phyloP scores from a whole-genome alignment of 2,797 vertebrate genomes.

The Trachurus trachurus region DNA sequence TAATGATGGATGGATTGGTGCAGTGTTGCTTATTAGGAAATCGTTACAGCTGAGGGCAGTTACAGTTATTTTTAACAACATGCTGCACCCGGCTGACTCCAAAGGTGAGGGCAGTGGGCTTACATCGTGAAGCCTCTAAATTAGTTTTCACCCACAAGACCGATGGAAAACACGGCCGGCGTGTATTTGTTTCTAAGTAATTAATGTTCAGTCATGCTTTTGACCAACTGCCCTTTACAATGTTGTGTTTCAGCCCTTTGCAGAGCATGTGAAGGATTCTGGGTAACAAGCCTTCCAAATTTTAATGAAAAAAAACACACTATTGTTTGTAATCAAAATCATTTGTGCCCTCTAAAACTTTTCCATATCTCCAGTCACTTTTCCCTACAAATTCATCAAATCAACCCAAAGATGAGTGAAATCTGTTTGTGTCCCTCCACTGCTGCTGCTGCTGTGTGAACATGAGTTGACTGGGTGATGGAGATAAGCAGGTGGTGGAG shows the following conservation, averaged over 20 bases:
- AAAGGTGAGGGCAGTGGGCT: background rate
- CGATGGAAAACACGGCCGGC: no score
- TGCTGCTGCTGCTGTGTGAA: background rate
- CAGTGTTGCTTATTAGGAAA: background rate
- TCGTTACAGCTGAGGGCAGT: background rate
- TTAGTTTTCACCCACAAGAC: background rate
- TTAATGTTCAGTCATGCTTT: conserved; percentile 1
- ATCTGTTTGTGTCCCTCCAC: background rate
- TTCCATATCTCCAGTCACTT: background rate
- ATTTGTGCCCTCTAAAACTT: background rate
- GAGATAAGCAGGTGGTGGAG: no score
- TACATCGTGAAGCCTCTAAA: background rate
- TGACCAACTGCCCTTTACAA: background rate
- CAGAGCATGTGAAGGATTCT: background rate
- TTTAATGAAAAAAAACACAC: background rate
- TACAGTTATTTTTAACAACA: conserved; percentile 1
- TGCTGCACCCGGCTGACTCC: background rate
- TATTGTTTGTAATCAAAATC: background rate
- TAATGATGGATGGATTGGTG: background rate
- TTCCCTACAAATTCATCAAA: no score
- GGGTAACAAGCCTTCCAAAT: background rate
- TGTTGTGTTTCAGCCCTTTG: background rate
- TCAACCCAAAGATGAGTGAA: background rate
- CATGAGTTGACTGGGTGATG: background rate
- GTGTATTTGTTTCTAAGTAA: background rate